Conservation (phyloP, 2,888 invertebrate genomes). For the Plemyria rubiginata region DNA sequence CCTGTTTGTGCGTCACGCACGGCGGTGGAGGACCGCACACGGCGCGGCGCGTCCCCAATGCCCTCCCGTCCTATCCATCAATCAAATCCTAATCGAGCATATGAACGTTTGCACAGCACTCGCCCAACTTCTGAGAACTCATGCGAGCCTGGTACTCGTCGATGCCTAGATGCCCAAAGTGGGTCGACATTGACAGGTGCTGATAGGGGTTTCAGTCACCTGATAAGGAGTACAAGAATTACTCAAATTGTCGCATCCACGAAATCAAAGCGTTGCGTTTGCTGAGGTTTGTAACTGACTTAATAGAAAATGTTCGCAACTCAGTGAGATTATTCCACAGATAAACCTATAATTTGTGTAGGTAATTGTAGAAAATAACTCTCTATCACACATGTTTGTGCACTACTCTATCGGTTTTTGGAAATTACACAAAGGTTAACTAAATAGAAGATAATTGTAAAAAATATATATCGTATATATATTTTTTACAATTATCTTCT, state of each 20-base stretch:
- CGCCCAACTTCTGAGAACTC: constrained; percentile 40
- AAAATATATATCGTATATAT: no score
- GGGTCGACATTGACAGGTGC: constrained; percentile 21
- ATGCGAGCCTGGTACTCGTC: constrained; percentile 35
- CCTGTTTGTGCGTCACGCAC: constrained; percentile 48
- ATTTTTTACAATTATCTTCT: no score
- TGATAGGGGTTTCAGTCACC: constrained; percentile 15
- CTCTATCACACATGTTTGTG: no score
- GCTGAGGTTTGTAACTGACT: background rate
- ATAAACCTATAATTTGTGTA: no score
- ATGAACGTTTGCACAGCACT: constrained; percentile 58
- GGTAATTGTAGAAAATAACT: no score
- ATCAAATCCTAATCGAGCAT: constrained; percentile 75
- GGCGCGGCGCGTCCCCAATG: constrained; percentile 39
- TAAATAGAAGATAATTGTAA: no score
- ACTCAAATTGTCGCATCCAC: background rate
- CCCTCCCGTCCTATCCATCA: constrained; percentile 53
- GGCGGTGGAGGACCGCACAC: constrained; percentile 50
- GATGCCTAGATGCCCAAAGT: constrained; percentile 15
- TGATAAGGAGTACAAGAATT: constrained; percentile 13
- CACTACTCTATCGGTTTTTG: no score
- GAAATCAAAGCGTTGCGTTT: background rate
- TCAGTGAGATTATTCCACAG: no score
- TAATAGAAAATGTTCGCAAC: no score
- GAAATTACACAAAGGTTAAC: no score